These are phyloP conservation scores for Clarias fuscus DNA, from an alignment of 2,797 vertebrate species.

Conservation along the genomic window DNA sequence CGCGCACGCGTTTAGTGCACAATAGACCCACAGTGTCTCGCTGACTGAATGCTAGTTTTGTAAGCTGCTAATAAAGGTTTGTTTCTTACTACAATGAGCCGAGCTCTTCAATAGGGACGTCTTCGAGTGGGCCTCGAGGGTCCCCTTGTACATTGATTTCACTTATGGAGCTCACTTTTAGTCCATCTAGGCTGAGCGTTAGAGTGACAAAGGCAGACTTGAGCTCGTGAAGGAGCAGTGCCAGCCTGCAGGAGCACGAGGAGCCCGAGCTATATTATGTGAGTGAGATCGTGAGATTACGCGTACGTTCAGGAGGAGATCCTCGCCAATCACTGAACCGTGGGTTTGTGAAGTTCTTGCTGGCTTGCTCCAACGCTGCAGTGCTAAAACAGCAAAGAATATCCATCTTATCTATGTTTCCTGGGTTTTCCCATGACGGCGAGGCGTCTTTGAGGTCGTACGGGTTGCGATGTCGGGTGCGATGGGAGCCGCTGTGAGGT, in stretches of 20 bases:
- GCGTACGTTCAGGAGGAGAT: neutral
- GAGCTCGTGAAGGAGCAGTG: neutral
- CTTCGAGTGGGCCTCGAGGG: slow-evolving; percentile 62
- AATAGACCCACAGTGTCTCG: slow-evolving; percentile 72
- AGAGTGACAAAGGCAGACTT: slow-evolving; percentile 28
- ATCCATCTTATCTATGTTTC: neutral
- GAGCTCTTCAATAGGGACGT: slow-evolving; percentile 57
- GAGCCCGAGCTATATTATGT: slow-evolving; percentile 1
- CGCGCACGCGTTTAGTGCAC: slow-evolving; percentile 61
- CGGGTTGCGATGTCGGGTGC: slow-evolving; percentile 54
- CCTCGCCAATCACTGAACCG: neutral
- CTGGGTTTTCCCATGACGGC: slow-evolving; percentile 56
- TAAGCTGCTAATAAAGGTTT: slow-evolving; percentile 71
- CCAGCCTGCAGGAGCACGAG: slow-evolving; percentile 13
- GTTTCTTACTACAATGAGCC: slow-evolving; percentile 62
- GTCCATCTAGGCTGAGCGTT: slow-evolving; percentile 25
- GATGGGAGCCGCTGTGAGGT: slow-evolving; percentile 80
- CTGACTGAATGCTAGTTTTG: slow-evolving; percentile 75
- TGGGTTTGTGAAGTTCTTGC: neutral
- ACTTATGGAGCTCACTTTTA: slow-evolving; percentile 55
- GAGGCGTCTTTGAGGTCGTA: slow-evolving; percentile 61
- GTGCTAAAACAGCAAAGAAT: slow-evolving; percentile 3
- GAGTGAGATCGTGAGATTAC: slow-evolving; percentile 37
- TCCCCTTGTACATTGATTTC: slow-evolving; percentile 59
- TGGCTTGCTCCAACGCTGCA: neutral